A percentile compares a stretch with the other conserved stretches of the same genome.
Conservation (phyloP, 1,140 invertebrate species). For the Drosophila lini region DNA sequence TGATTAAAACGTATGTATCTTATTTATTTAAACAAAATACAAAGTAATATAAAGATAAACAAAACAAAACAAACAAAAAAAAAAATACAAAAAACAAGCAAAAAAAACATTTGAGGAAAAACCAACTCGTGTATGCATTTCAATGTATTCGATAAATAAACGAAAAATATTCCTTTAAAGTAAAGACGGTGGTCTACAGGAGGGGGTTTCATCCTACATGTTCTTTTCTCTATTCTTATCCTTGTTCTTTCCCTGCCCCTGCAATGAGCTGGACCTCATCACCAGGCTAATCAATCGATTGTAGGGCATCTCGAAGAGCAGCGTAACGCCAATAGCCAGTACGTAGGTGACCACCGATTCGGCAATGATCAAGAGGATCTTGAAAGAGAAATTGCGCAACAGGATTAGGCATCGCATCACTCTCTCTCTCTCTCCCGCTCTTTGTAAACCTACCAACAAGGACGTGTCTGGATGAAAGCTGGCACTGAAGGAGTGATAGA, state of each 20-base stretch:
- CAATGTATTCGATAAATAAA: conserved; percentile 84
- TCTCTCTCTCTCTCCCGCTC: too few relatives aligned
- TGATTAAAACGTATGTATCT: conserved; percentile 84
- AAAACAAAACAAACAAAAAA: conserved; percentile 46
- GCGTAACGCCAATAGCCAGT: conserved; percentile 24
- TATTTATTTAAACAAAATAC: conserved; percentile 84
- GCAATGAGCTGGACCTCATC: background rate
- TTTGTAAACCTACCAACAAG: conserved; percentile 32
- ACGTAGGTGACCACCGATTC: conserved; percentile 15
- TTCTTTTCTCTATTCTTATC: background rate
- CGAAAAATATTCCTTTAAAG: conserved; percentile 82
- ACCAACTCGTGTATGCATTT: conserved; percentile 84
- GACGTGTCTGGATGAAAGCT: conserved; percentile 18
- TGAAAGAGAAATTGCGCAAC: background rate
- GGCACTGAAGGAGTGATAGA: conserved; percentile 30
- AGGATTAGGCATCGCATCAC: too few relatives aligned
- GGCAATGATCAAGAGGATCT: conserved; percentile 30
- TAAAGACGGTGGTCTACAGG: conserved; percentile 29
- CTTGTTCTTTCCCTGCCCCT: background rate
- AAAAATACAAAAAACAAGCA: conserved; percentile 61
- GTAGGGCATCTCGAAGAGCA: conserved; percentile 54
- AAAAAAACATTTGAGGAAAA: conserved; percentile 64
- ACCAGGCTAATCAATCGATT: conserved; percentile 34
- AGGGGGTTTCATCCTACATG: background rate
- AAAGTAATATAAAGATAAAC: conserved; percentile 78